Evolutionary conservation across 1,140 invertebrate species (phyloP), one percentile per base, ranked within the genome.

Genomic region (Apis dorsata): DNA sequence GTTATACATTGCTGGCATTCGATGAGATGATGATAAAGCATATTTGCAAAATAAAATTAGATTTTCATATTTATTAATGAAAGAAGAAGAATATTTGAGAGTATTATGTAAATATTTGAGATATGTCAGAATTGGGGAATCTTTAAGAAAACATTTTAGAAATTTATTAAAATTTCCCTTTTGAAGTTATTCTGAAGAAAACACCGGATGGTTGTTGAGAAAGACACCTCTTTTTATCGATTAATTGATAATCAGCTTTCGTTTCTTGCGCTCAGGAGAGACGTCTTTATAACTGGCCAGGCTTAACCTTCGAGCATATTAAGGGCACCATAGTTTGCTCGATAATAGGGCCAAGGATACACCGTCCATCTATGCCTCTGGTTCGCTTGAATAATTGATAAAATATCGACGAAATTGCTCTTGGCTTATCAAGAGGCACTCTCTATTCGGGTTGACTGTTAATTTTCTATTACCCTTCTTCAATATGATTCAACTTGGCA

Each of bases 211-310:
- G 24, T 69, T 49, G 10, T 8, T 15, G 24, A 70, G 65, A 17
- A 69, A 34, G 75, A 55, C 15, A 21, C 17, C 53, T 51, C 21
- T 34, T 9, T 11, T 65, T 82, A 85, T 85, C 73, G 85, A 86
- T 83, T 70, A 59, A n/a, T n/a, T 21, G 19, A 28, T 75, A 83
- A 86, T 83, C 74, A 86, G 75, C 85, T 86, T 86, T 79, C 77
- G 63, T 85, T 87, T 78, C 60, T 63, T 62, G 55, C 66, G 44
- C 28, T 68, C 60, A 68, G 49, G 17, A 65, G 73, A 62, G 59
- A 59, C 55, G 80, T 66, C 53, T 76, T 86, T 60, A 55, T 24
- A 62, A 53, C 19, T 28, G 53, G 21, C 49, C 17, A 59, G 21
- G 44, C 13, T 75, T 24, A 70, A 83, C 84, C 85, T 87, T 87